Evolutionary conservation across 2,797 vertebrate species (phyloP).

Genomic region (Melanotaenia trifasciata): DNA sequence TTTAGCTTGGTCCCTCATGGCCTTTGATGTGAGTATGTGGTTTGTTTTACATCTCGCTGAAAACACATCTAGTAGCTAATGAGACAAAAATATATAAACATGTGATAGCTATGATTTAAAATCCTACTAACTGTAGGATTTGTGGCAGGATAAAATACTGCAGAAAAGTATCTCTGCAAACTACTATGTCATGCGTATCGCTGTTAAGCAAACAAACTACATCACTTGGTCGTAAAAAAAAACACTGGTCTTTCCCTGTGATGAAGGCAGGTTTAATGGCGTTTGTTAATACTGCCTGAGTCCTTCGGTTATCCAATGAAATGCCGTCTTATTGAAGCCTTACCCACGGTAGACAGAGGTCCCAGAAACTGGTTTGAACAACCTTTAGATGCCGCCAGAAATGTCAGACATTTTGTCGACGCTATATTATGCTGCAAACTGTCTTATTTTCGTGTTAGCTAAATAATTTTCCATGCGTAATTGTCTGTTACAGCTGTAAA

Average conservation of each 20-base stretch:
- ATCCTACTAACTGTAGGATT: background rate
- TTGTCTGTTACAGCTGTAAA: slow-evolving; percentile 48
- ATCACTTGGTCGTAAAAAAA: slow-evolving; percentile 28
- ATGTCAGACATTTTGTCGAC: background rate
- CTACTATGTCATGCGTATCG: background rate
- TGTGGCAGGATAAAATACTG: background rate
- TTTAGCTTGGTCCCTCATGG: background rate
- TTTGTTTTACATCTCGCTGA: background rate
- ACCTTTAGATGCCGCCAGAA: slow-evolving; percentile 24
- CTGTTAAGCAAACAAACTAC: background rate
- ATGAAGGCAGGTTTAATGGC: slow-evolving; percentile 73
- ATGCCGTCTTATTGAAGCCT: slow-evolving; percentile 86
- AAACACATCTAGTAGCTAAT: background rate
- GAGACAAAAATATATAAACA: background rate
- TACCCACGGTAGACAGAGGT: slow-evolving; percentile 69
- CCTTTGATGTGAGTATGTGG: background rate
- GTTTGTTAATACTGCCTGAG: slow-evolving; percentile 83
- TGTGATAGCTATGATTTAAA: background rate
- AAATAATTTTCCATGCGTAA: slow-evolving; percentile 15
- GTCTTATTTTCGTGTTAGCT: background rate
- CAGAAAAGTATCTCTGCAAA: background rate
- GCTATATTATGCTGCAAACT: background rate
- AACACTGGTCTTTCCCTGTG: slow-evolving; percentile 45
- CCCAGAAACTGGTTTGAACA: slow-evolving; percentile 46
- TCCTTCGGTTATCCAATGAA: slow-evolving; percentile 84